Percentiles rank a stretch among this genome's conserved stretches.
Conservation (phyloP, 2,113 vertebrate species). For the Upupa epops region DNA sequence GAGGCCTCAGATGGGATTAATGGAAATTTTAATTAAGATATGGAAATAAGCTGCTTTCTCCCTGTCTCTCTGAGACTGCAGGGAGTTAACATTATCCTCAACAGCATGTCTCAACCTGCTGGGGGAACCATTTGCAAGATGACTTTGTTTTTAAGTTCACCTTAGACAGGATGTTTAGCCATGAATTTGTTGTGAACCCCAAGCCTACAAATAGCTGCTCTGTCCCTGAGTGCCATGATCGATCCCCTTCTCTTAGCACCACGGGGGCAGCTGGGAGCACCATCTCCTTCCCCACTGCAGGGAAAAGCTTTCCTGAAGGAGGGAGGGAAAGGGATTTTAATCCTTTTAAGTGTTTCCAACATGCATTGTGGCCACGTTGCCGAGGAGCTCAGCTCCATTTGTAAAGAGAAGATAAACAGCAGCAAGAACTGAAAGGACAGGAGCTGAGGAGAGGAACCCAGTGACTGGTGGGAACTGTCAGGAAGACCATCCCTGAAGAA, state of each 20-base stretch:
- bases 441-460: not conserved
- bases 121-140: slow-evolving; percentile 44
- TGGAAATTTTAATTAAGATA: slow-evolving; percentile 77
- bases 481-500: not conserved
- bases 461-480: not conserved
- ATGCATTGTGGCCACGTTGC: not conserved
- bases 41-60: slow-evolving; percentile 74
- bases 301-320: not conserved
- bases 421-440: not conserved
- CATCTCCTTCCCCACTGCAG: not conserved
- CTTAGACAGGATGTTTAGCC: not conserved
- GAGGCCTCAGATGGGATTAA: slow-evolving; percentile 75
- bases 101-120: slow-evolving; percentile 56
- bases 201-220: not conserved
- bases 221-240: accelerated
- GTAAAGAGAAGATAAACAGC: not conserved
- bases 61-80: slow-evolving; percentile 55
- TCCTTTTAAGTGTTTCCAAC: not conserved
- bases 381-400: not conserved
- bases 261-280: accelerated
- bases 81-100: slow-evolving; percentile 63
- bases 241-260: not conserved
- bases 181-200: not conserved
- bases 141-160: slow-evolving; percentile 56
- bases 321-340: not conserved